Conservation (phyloP, 2,888 invertebrate genomes). For the Flabesymbios commensalis region DNA sequence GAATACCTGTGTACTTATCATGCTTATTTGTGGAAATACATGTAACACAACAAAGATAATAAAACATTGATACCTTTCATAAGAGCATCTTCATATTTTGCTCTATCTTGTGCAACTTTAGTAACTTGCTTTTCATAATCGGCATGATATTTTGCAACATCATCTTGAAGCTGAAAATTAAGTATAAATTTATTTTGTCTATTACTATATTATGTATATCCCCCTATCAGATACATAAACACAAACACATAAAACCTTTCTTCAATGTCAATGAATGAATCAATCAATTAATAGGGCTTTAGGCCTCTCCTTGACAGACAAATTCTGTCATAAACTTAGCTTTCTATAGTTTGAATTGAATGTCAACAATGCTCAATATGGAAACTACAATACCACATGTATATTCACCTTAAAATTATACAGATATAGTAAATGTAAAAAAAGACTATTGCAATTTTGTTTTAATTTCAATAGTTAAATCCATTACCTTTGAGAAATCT, state of each 20-base stretch:
- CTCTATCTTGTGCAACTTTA: slow-evolving; percentile 82
- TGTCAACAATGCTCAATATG: not conserved
- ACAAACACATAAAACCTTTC: not conserved
- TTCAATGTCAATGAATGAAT: no score
- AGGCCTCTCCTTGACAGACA: not conserved
- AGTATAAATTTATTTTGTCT: not conserved
- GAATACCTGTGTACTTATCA: no score
- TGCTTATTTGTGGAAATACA: no score
- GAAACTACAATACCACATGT: not conserved
- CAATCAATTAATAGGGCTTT: not conserved
- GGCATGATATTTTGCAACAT: slow-evolving; percentile 81
- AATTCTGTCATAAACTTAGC: not conserved
- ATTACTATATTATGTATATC: not conserved
- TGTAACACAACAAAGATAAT: no score
- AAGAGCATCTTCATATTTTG: slow-evolving; percentile 80
- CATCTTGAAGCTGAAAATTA: slow-evolving; percentile 76
- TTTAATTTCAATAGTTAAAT: no score
- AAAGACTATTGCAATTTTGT: no score
- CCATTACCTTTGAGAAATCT: slow-evolving; percentile 25
- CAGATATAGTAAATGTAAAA: no score
- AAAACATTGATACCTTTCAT: slow-evolving; percentile 66
- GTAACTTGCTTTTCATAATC: slow-evolving; percentile 92
- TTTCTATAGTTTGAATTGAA: not conserved
- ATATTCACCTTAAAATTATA: no score
- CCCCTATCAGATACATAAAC: not conserved